phyloP scores from a whole-genome alignment of 2,797 vertebrate genomes.

The Gymnodraco acuticeps region DNA sequence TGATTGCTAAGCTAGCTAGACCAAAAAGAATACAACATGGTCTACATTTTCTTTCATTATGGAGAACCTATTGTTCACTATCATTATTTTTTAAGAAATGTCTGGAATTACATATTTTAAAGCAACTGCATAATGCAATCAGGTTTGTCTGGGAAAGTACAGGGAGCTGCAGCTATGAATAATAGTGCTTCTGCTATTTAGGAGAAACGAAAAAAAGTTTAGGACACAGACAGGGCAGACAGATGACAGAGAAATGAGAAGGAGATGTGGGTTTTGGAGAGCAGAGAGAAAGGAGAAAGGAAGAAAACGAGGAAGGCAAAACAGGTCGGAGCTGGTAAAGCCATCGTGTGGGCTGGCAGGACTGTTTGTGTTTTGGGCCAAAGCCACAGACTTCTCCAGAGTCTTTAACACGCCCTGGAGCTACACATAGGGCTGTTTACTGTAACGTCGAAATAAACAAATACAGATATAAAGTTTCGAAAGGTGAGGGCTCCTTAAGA shows the following conservation, averaged over 20 bases:
- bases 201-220: slow-evolving; percentile 9
- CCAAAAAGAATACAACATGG: not conserved
- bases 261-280: slow-evolving; percentile 26
- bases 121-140: slow-evolving; percentile 18
- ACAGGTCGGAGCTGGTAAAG: slow-evolving; percentile 55
- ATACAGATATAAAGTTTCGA: not conserved
- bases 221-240: not conserved
- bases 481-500: slow-evolving; percentile 5
- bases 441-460: slow-evolving; percentile 13
- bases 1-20: not conserved
- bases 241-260: slow-evolving; percentile 6
- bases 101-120: not conserved
- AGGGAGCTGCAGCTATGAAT: slow-evolving; percentile 11
- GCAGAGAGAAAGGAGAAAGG: slow-evolving; percentile 15
- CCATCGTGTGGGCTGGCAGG: slow-evolving; percentile 43
- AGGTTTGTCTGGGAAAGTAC: not conserved
- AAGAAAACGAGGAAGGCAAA: slow-evolving; percentile 21
- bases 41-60: not conserved
- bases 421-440: not conserved
- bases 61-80: not conserved
- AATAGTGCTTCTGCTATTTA: not conserved
- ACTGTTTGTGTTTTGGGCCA: slow-evolving; percentile 29
- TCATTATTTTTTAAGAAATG: slow-evolving; percentile 3
- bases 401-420: slow-evolving; percentile 48
- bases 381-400: slow-evolving; percentile 58